These are phyloP conservation scores for Rhadina sibilatrix DNA, from an alignment of 2,113 vertebrate species.

Conservation along the genomic window DNA sequence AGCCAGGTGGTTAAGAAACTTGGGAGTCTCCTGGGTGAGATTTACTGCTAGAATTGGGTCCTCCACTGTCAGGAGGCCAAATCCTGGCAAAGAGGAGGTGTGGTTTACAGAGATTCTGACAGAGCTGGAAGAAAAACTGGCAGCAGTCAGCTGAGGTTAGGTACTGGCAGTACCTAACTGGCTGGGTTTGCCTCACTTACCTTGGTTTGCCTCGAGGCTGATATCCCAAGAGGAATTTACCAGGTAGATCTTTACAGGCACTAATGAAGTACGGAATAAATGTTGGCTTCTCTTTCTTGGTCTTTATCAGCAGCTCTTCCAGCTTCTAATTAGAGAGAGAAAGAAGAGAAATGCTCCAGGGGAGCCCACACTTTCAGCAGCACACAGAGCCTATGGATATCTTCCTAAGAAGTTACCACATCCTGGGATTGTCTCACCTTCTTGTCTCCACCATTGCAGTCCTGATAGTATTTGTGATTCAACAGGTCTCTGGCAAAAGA, in stretches of 20 bases:
- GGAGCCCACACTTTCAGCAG: background rate
- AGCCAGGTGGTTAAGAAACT: background rate
- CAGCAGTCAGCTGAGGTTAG: background rate
- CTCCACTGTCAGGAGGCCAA: background rate
- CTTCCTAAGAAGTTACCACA: background rate
- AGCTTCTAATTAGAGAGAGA: conserved; percentile 84
- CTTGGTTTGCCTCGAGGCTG: conserved; percentile 96
- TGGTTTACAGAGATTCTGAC: background rate
- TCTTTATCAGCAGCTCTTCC: conserved; percentile 89
- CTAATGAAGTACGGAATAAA: conserved; percentile 97
- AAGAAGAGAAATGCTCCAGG: conserved; percentile 7
- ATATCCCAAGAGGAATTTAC: conserved; percentile 96
- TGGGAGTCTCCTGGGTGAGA: background rate
- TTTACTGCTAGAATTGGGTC: background rate
- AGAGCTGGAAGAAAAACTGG: background rate
- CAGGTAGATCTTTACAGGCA: conserved; percentile 93
- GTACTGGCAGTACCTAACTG: conserved; percentile 20
- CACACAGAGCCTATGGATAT: background rate
- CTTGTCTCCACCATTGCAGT: conserved; percentile 86
- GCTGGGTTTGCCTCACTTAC: conserved; percentile 68
- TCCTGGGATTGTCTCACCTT: conserved; percentile 77
- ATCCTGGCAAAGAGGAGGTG: background rate
- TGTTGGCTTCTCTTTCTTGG: conserved; percentile 96
- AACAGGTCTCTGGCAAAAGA: conserved; percentile 94
- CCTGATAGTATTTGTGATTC: conserved; percentile 95